Percentiles rank a stretch among this genome's conserved stretches.
Conservation (phyloP, 2,113 vertebrate genomes). For the Antechinus flavipes region DNA sequence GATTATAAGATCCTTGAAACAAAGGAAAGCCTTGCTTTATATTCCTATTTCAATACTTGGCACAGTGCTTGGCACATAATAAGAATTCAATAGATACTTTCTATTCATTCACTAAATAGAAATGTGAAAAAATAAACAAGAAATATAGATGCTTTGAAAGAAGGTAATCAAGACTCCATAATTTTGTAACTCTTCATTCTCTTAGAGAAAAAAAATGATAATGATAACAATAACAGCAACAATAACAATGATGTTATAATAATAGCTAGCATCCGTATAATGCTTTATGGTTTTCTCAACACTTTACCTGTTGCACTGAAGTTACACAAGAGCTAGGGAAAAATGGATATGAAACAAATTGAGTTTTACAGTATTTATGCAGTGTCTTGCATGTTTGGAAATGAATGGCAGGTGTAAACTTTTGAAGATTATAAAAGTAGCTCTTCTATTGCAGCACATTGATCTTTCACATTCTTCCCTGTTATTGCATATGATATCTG, state of each 20-base stretch:
- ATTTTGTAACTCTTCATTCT: not conserved
- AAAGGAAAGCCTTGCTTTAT: not conserved
- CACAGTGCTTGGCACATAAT: not conserved
- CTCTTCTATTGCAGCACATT: not conserved
- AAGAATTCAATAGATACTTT: not conserved
- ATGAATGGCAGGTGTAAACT: not conserved
- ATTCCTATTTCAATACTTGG: not conserved
- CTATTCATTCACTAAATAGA: not conserved
- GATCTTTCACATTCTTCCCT: not conserved
- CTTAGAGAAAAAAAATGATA: not conserved
- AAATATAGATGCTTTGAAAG: not conserved
- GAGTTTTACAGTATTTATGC: not conserved
- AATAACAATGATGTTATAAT: not conserved
- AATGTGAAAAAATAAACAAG: not conserved
- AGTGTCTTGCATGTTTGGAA: not conserved
- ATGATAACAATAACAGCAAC: not conserved
- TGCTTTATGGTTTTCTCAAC: not conserved
- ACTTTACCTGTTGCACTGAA: not conserved
- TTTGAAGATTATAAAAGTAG: not conserved
- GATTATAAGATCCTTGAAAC: not conserved
- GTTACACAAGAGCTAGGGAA: not conserved
- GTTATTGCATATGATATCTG: not conserved
- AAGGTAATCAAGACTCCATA: not conserved
- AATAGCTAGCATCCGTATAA: not conserved
- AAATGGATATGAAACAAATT: not conserved